These are phyloP conservation scores for Balearica regulorum DNA, from an alignment of 2,797 vertebrate species.

Conservation along the genomic window DNA sequence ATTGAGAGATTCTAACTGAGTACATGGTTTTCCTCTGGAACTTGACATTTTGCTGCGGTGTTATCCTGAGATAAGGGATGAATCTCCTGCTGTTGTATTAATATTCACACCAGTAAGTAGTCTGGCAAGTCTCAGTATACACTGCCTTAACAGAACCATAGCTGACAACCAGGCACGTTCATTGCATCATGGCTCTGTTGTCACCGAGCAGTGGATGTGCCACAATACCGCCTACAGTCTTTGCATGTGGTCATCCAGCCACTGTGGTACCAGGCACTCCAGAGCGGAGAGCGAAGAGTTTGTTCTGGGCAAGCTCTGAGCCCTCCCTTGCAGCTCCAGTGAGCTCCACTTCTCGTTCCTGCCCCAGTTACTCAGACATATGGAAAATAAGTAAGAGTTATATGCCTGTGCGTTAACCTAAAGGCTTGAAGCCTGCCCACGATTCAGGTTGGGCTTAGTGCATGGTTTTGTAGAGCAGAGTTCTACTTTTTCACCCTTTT, in stretches of 20 bases:
- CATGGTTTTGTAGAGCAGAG: background rate
- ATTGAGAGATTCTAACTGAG: background rate
- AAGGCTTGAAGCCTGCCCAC: background rate
- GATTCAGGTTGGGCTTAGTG: background rate
- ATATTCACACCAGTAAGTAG: background rate
- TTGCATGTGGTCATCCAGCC: background rate
- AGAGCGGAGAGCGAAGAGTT: background rate
- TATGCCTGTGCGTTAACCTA: background rate
- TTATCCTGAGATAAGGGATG: background rate
- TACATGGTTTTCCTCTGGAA: background rate
- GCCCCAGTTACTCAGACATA: background rate
- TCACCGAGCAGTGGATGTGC: background rate
- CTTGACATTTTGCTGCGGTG: background rate
- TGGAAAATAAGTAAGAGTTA: background rate
- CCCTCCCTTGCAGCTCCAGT: accelerated
- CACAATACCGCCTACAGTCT: accelerated
- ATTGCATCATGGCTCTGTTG: background rate
- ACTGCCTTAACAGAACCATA: background rate
- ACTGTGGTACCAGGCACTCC: background rate
- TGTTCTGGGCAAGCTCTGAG: background rate
- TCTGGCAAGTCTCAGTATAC: background rate
- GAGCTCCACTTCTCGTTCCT: background rate
- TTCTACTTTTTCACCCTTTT: background rate
- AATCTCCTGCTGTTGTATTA: background rate
- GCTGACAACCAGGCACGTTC: background rate